Evolutionary conservation across 2,888 invertebrate species (phyloP), one percentile per base, ranked within the genome.

Genomic region (Oligia fasciuncula): DNA sequence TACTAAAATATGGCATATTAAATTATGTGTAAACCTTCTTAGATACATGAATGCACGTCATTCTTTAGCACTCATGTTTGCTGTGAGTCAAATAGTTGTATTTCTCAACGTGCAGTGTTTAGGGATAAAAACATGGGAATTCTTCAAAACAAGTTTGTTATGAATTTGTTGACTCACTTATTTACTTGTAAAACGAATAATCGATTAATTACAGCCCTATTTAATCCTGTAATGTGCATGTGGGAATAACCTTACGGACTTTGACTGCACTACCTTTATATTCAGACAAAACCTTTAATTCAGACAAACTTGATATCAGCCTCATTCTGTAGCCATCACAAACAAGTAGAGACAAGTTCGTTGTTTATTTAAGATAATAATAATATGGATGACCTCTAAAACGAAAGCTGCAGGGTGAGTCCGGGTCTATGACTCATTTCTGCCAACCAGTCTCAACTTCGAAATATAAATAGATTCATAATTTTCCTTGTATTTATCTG

Each of bases 311-410:
- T 66, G 54, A 63, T 69, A 63, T 66, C 67, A 63, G 77, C 35
- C 65, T 73, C 68, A 72, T 80, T 80, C 63, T 72, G 57, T 63
- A 76, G 69, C 43, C 68, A 80, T 76, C 73, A 71, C 73, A 83
- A 83, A 85, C 83, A 82, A 74, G 87, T 82, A 80, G 77, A 70
- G 81, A 88, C 86, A 80, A 76, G 88, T 83, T 71, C 46, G 73
- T 79, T 82, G 73, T 82, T 85, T 77, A 79, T 85, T 81, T 85
- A 67, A 79, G 81, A 19, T 29, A 65, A 84, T 87, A 89, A 88
- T 88, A 90, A 88, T 89, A 88, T 80, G 72, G 76, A 81, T 83
- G 91, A 90, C 90, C 91, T 91, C 89, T 88, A 89, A 76, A 90
- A 87, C 83, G 90, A 92, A 91, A 91, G 91, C 89, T 86, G 88